Conservation (phyloP, 2,888 invertebrate species). For the Sericinus montela region DNA sequence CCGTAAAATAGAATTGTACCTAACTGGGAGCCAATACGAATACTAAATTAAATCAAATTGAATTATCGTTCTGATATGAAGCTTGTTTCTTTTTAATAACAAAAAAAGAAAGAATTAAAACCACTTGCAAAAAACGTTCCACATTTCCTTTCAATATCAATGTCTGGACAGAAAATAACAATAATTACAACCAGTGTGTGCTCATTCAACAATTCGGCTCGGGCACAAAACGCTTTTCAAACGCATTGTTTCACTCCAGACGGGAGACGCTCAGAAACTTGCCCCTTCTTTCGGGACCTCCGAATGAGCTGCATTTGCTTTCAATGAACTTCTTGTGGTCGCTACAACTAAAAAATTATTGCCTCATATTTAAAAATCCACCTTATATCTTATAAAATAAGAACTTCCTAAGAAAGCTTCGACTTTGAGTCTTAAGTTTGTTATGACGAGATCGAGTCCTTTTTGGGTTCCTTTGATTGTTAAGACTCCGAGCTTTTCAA, state of each 20-base stretch:
- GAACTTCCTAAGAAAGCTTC: neutral
- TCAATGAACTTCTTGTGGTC: conserved; percentile 64
- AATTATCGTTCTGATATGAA: neutral
- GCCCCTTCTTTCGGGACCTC: conserved; percentile 57
- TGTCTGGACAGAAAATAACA: conserved; percentile 36
- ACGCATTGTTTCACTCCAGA: conserved; percentile 60
- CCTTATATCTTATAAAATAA: neutral
- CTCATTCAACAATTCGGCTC: conserved; percentile 37
- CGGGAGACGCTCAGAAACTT: conserved; percentile 42
- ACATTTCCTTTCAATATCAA: conserved; percentile 29
- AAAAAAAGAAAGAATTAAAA: conserved; percentile 6
- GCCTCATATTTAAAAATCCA: neutral
- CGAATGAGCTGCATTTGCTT: conserved; percentile 60
- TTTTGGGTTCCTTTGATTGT: conserved; percentile 6
- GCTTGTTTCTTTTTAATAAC: conserved; percentile 9
- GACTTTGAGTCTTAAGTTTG: neutral
- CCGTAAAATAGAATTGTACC: too few relatives aligned
- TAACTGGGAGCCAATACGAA: too few relatives aligned
- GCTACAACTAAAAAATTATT: conserved; percentile 28
- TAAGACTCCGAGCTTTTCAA: conserved; percentile 35
- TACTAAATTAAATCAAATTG: too few relatives aligned
- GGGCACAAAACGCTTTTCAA: conserved; percentile 64
- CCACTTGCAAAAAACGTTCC: conserved; percentile 25
- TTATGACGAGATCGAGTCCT: conserved; percentile 14
- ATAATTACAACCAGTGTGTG: conserved; percentile 33